Percentiles rank a stretch among this genome's conserved stretches.
Conservation (phyloP, 2,113 vertebrate genomes). For the Spea multiplicata region DNA sequence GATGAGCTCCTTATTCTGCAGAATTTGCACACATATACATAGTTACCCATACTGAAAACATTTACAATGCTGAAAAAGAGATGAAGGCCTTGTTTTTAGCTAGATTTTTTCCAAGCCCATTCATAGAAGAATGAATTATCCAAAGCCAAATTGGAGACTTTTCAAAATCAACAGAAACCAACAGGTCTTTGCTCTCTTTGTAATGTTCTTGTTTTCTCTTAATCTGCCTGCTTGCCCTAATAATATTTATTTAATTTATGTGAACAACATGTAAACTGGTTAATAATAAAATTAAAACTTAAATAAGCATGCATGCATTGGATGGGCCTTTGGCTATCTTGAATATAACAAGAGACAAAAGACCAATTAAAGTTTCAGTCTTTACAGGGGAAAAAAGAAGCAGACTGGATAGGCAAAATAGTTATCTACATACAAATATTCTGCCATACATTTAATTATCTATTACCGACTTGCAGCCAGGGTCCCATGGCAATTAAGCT, state of each 20-base stretch:
- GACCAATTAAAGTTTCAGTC: too few species aligned
- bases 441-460: too few species aligned
- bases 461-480: too few species aligned
- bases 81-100: background rate
- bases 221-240: background rate
- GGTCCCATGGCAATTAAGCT: too few species aligned
- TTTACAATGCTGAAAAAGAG: background rate
- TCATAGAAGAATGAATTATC: conserved; percentile 37
- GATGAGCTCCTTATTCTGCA: too few species aligned
- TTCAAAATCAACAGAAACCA: conserved; percentile 48
- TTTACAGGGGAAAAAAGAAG: too few species aligned
- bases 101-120: conserved; percentile 8
- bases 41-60: background rate
- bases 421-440: too few species aligned
- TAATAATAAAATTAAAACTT: background rate
- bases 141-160: conserved; percentile 46
- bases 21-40: too few species aligned
- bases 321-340: too few species aligned
- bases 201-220: conserved; percentile 1
- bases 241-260: background rate
- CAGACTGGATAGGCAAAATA: too few species aligned
- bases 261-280: background rate
- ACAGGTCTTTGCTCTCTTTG: background rate
- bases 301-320: too few species aligned
- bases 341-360: too few species aligned